These are phyloP conservation scores for Macrosteles quadrilineatus DNA, from an alignment of 1,140 invertebrate species.

Conservation along the genomic window DNA sequence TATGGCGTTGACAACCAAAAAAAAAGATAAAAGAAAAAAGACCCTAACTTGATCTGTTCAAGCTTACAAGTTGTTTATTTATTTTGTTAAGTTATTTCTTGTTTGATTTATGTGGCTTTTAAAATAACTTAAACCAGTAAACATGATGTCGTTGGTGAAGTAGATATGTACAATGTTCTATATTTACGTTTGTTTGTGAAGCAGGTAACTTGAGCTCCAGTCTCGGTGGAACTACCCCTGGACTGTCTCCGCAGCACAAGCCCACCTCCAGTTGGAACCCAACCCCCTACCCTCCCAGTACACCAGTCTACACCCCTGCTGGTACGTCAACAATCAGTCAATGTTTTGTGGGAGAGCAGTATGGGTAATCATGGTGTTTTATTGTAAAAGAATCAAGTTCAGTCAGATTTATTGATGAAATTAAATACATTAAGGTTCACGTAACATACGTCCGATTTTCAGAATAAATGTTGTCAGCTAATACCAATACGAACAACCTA, in stretches of 20 bases:
- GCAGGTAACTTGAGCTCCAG: conserved; percentile 28
- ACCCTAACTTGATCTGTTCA: too few species aligned
- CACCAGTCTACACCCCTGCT: conserved; percentile 24
- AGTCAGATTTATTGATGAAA: conserved; percentile 28
- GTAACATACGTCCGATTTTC: background rate
- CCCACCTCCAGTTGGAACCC: conserved; percentile 31
- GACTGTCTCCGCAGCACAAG: conserved; percentile 31
- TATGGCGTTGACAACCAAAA: too few species aligned
- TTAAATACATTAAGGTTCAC: conserved; percentile 15
- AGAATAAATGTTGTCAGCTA: background rate
- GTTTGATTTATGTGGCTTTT: too few species aligned
- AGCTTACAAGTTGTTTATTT: too few species aligned
- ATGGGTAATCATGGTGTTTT: conserved; percentile 14
- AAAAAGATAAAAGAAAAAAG: too few species aligned
- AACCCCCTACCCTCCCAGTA: conserved; percentile 20
- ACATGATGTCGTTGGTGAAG: too few species aligned
- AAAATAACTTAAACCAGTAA: too few species aligned
- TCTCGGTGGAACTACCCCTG: conserved; percentile 14
- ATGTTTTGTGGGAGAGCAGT: conserved; percentile 15
- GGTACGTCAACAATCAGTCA: conserved; percentile 4
- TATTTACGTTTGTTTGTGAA: background rate
- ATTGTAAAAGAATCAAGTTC: too few species aligned
- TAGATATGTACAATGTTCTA: too few species aligned
- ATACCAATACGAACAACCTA: too few species aligned
- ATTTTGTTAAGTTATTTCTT: too few species aligned